Evolutionary conservation across 92 coral and sea anemone species (phyloP).

Genomic region (Parazoanthus atlanticus): DNA sequence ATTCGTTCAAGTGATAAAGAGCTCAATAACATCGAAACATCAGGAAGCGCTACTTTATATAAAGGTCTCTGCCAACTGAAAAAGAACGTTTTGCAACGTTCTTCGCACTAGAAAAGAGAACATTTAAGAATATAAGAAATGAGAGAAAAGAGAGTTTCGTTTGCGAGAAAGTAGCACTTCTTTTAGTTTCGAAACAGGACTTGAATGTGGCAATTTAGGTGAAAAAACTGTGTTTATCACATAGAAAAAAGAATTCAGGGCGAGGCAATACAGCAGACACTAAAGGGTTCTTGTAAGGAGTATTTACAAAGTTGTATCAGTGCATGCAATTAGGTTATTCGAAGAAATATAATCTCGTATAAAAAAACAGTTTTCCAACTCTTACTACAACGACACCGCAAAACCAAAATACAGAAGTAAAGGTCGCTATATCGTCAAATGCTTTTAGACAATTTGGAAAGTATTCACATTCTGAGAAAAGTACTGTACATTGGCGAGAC

Average conservation of each 20-base stretch:
- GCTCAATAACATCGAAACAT: neutral
- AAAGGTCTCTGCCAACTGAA: neutral
- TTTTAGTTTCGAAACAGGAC: neutral
- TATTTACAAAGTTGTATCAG: conserved; percentile 32
- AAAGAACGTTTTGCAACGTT: neutral
- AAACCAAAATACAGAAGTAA: neutral
- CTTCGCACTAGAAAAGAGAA: neutral
- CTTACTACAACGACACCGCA: neutral
- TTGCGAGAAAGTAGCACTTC: neutral
- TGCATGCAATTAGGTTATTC: neutral
- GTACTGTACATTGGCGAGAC: conserved; percentile 26
- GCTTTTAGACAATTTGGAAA: conserved; percentile 2
- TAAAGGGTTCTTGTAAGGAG: neutral
- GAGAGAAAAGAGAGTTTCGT: neutral
- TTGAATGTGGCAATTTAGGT: neutral
- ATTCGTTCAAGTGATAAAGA: conserved; percentile 40
- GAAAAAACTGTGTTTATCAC: conserved; percentile 4
- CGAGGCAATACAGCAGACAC: neutral
- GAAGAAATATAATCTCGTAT: conserved; percentile 12
- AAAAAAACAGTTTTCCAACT: conserved; percentile 14
- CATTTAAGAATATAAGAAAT: conserved; percentile 44
- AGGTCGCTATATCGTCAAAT: neutral
- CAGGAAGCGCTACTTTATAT: neutral
- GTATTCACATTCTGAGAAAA: conserved; percentile 7
- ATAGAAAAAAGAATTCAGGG: neutral